A percentile compares a stretch with the other conserved stretches of the same genome.
Conservation (phyloP, 2,113 vertebrate genomes). For the Ploceus nigricollis region DNA sequence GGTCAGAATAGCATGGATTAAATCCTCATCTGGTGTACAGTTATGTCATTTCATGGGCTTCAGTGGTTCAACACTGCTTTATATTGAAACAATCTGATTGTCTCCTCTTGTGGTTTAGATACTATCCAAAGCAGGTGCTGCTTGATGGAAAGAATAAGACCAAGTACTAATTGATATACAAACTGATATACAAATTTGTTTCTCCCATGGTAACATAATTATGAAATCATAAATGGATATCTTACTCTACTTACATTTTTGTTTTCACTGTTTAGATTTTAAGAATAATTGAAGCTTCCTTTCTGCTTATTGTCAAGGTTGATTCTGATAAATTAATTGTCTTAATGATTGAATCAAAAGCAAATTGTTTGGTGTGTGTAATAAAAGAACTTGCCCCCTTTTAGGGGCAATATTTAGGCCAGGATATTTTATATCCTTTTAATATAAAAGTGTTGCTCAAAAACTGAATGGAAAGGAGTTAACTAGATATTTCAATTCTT, state of each 20-base stretch:
- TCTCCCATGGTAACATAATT: neutral
- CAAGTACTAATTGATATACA: neutral
- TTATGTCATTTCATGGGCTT: neutral
- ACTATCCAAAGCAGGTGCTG: neutral
- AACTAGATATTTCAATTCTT: neutral
- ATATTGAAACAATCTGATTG: neutral
- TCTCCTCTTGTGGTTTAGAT: neutral
- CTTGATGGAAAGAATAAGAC: neutral
- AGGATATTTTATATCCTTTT: neutral
- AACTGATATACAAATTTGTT: neutral
- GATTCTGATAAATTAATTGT: neutral
- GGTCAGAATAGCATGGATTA: neutral
- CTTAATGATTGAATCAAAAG: neutral
- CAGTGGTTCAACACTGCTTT: neutral
- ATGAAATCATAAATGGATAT: neutral
- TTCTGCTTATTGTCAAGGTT: neutral
- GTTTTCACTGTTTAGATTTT: neutral
- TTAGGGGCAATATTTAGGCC: neutral
- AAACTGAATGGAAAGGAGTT: neutral
- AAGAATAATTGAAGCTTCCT: neutral
- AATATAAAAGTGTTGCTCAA: neutral
- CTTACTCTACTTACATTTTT: neutral
- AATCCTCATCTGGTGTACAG: neutral
- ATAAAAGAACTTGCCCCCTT: neutral
- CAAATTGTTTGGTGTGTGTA: neutral